Base-by-base conservation (phyloP, 2,797 vertebrate genomes). In the Ptychadena robeensis region DNA sequence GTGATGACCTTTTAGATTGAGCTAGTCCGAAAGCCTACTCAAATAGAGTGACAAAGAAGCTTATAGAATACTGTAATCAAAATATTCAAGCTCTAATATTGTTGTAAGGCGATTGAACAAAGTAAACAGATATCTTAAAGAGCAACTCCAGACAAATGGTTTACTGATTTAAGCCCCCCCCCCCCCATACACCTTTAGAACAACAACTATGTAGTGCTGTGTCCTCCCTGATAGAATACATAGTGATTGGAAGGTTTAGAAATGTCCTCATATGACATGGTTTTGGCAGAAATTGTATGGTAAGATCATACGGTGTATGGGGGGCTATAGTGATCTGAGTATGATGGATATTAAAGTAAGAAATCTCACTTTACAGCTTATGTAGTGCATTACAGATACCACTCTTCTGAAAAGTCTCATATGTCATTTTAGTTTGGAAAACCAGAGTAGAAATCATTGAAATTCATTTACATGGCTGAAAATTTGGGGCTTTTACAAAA, bases 11-110 rank as follows among this genome's bases (percentile, higher is more conserved):
- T 83, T 70, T 71, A 71, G 73, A 77, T 71, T 18, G 31, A n/a
- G 57, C 73, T 77, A 28, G 71, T 82, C 72, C 78, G 68, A 31
- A 83, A 72, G 28, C 74, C 81, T 83, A 83, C 81, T 72, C 74
- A 69, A 72, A 77, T 65, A 68, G 44, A 78, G 67, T 11, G 30
- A 83, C 81, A 83, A 78, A 83, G 74, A 70, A 64, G 35, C 59
- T 31, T 34, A 71, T 15, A 83, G 67, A 72, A 30, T 18, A 78
- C 30, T 72, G 30, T 71, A 53, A 83, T 72, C 25, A 12, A 81
- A 81, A 81, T 67, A 44, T 81, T 65, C 25, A 25, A 6, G 35
- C 35, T 35, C 65, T 65, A 27, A 48, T 44, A 48, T 66, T 80
- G 34, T 57, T 30, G 38, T 22, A 73, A 73, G 31, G 65, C 22